phyloP scores from a whole-genome alignment of 2,113 vertebrate species.

The Phyllopteryx taeniolatus region DNA sequence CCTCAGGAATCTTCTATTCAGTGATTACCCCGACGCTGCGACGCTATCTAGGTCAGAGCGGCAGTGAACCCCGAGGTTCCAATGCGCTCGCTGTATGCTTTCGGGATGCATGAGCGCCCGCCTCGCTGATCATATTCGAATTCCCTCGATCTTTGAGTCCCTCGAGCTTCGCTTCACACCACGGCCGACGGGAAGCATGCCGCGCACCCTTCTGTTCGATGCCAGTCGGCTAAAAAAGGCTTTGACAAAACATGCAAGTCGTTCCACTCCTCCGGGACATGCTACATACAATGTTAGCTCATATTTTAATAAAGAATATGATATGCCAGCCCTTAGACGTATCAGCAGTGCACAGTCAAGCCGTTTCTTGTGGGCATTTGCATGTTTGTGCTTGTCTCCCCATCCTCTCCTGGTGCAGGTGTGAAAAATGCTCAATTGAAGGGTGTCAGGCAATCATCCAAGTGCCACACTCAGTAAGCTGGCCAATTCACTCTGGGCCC shows the following conservation, averaged over 20 bases:
- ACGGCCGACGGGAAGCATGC: background rate
- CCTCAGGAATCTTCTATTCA: constrained; percentile 39
- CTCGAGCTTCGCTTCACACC: constrained; percentile 4
- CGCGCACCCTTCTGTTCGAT: constrained; percentile 8
- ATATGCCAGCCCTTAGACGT: constrained; percentile 1
- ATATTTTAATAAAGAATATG: constrained; percentile 11
- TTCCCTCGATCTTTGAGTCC: constrained; percentile 23
- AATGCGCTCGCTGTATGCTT: constrained; percentile 1
- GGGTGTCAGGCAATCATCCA: constrained; percentile 58
- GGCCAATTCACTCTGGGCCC: constrained; percentile 41
- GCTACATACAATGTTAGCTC: constrained; percentile 14
- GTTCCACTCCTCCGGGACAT: constrained; percentile 1
- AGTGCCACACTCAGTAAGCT: constrained; percentile 39
- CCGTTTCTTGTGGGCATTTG: constrained; percentile 7
- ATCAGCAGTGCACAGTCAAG: background rate
- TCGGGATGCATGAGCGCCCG: constrained; percentile 4
- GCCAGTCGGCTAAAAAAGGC: constrained; percentile 11
- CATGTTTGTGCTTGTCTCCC: constrained; percentile 1
- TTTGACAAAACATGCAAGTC: constrained; percentile 1
- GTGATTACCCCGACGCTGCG: constrained; percentile 33
- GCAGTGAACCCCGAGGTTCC: constrained; percentile 32
- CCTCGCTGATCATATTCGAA: constrained; percentile 31
- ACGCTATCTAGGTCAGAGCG: constrained; percentile 49
- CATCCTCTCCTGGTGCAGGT: constrained; percentile 21
- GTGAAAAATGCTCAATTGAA: constrained; percentile 60